phyloP scores from a whole-genome alignment of 2,888 invertebrate genomes.

The Pherbina coryleti region DNA sequence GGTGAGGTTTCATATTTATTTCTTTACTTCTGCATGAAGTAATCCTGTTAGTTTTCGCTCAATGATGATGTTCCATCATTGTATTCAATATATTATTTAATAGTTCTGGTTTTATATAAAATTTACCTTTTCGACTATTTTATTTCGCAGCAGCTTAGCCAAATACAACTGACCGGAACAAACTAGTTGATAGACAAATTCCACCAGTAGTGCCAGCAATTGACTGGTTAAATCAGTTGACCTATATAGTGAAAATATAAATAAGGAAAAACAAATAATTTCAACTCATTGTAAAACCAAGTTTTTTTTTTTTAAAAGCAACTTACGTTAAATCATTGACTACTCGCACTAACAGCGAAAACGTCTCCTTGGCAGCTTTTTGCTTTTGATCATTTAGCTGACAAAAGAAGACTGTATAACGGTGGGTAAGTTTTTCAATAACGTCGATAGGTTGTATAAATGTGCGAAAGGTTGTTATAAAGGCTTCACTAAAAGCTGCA shows the following conservation, averaged over 20 bases:
- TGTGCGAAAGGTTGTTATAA: constrained; percentile 96
- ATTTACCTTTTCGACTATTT: constrained; percentile 88
- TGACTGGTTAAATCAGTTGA: constrained; percentile 86
- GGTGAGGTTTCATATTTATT: too few species aligned
- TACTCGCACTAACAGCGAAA: constrained; percentile 92
- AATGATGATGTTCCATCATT: too few species aligned
- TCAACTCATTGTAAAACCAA: not conserved
- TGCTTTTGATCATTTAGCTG: constrained; percentile 78
- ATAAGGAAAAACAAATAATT: not conserved
- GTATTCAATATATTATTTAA: too few species aligned
- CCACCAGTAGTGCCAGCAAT: constrained; percentile 86
- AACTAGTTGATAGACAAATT: constrained; percentile 93
- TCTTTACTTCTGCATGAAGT: too few species aligned
- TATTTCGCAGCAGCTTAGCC: constrained; percentile 90
- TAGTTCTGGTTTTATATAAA: too few species aligned
- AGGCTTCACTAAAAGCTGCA: constrained; percentile 82
- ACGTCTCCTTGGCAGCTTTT: constrained; percentile 86
- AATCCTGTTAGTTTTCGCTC: too few species aligned
- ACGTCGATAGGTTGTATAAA: constrained; percentile 91
- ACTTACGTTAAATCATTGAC: constrained; percentile 96
- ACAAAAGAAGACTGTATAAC: constrained; percentile 75
- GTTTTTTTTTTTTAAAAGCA: not conserved
- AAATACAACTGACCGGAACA: constrained; percentile 91
- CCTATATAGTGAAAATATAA: too few species aligned
- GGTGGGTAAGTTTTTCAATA: constrained; percentile 85